Evolutionary conservation across 2,797 vertebrate species (phyloP), one percentile per base, ranked within the genome.

Genomic region (Novumbra hubbsi): DNA sequence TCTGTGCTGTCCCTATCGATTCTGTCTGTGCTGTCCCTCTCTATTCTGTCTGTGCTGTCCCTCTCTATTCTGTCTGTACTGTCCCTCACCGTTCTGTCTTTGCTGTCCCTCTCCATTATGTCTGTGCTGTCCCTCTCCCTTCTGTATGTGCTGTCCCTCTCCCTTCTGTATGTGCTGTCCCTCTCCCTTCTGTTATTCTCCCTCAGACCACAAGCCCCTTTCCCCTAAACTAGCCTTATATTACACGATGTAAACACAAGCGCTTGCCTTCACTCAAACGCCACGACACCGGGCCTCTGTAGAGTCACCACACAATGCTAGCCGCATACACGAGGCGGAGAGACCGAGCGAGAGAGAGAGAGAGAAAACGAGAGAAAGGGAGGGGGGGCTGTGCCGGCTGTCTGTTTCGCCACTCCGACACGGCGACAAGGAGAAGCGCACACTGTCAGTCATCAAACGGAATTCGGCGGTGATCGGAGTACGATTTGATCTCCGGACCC

Each of bases 401-500:
- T 73, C 52, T 81, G 74, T 82, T 72, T 78, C 48, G 9, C 60
- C 73, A 78, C 77, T 76, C 78, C 81, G 72, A 84, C 82, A 82
- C 82, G 71, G 73, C 49, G 24, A 68, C 41, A 68, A 48, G 8
- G 5, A 70, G 74, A 69, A 73, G 72, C 50, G 64, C 30, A 71
- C 78, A 73, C 69, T 48, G 38, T 57, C 73, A 55, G 28, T 70
- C 70, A 70, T n/a, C 15, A 74, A 49, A n/a, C 75, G 70, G 55
- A 49, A 69, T 66, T 74, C 55, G 71, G 55, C 3, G 52, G 21
- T 48, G 69, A 68, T 72, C 15, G 45, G 15, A 38, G 70, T 28
- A 71, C 66, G 68, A 74, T 70, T 76, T 79, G 70, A 75, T 76
- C 76, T 75, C 63, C 4, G 49, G 63, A 21, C 65, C 69, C 70